A percentile compares a stretch with the other conserved stretches of the same genome.
Conservation (phyloP, 1,140 invertebrate genomes). For the Saccostrea cuccullata region DNA sequence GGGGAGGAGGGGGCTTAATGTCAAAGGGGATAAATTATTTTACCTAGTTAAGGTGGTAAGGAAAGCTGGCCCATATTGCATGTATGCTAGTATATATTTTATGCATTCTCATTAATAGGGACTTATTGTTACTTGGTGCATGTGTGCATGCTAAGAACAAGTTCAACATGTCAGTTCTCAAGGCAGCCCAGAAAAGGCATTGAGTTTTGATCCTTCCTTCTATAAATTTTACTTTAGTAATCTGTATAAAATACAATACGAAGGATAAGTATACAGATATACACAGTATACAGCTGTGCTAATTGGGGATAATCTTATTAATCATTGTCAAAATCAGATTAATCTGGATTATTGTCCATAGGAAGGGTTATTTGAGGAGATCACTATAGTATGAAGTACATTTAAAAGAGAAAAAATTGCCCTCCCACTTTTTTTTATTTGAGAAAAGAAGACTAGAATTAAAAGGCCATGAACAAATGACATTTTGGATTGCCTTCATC, state of each 20-base stretch:
- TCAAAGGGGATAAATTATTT: background rate
- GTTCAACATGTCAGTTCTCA: background rate
- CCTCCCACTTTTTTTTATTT: background rate
- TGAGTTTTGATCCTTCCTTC: background rate
- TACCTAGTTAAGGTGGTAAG: too few relatives aligned
- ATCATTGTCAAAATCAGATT: slow-evolving; percentile 34
- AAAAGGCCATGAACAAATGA: slow-evolving; percentile 34
- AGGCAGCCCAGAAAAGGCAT: background rate
- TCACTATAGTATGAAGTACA: background rate
- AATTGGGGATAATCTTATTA: slow-evolving; percentile 34
- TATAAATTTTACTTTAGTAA: background rate
- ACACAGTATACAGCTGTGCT: slow-evolving; percentile 9
- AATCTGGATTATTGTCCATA: slow-evolving; percentile 17
- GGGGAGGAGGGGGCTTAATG: background rate
- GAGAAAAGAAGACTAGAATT: background rate
- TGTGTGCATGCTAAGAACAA: background rate
- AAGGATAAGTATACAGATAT: slow-evolving; percentile 30
- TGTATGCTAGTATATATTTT: background rate
- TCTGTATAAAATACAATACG: background rate
- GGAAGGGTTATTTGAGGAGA: slow-evolving; percentile 35
- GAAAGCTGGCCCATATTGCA: background rate
- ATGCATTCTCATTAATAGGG: background rate
- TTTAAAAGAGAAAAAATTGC: background rate
- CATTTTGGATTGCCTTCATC: slow-evolving; percentile 7
- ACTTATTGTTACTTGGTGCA: background rate